These are phyloP conservation scores for Dermatemys mawii DNA, from an alignment of 2,113 vertebrate genomes.

Conservation along the genomic window DNA sequence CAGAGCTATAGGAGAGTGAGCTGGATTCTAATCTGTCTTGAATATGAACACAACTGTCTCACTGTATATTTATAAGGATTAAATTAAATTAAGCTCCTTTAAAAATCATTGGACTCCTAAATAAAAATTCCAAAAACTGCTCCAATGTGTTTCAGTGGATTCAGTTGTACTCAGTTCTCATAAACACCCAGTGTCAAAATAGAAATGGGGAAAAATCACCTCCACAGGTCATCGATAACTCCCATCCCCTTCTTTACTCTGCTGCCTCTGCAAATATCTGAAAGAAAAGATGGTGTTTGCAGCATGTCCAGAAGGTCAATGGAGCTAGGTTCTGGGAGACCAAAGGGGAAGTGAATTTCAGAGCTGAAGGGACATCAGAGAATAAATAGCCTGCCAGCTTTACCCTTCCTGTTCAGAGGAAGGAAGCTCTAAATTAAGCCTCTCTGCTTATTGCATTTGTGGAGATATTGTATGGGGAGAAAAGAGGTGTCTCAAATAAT, in stretches of 20 bases:
- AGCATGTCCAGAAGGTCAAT: neutral
- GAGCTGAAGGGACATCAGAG: neutral
- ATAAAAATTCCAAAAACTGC: neutral
- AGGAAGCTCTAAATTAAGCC: neutral
- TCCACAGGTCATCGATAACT: neutral
- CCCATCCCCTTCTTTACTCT: neutral
- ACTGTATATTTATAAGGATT: neutral
- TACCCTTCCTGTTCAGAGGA: neutral
- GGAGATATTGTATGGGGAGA: neutral
- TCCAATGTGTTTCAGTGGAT: neutral
- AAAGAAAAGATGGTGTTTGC: neutral
- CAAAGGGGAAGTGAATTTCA: neutral
- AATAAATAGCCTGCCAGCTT: neutral
- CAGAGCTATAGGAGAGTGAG: fast-evolving
- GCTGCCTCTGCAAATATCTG: neutral
- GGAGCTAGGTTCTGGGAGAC: neutral
- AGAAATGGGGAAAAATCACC: neutral
- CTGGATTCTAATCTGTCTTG: neutral
- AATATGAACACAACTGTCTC: neutral
- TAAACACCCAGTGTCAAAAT: neutral
- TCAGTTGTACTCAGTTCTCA: neutral
- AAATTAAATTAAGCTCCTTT: neutral
- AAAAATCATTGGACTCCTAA: neutral
- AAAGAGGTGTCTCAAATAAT: neutral
- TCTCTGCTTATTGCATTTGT: neutral